These are phyloP conservation scores for Acanthiza pusilla DNA, from an alignment of 2,797 vertebrate species.

Conservation along the genomic window DNA sequence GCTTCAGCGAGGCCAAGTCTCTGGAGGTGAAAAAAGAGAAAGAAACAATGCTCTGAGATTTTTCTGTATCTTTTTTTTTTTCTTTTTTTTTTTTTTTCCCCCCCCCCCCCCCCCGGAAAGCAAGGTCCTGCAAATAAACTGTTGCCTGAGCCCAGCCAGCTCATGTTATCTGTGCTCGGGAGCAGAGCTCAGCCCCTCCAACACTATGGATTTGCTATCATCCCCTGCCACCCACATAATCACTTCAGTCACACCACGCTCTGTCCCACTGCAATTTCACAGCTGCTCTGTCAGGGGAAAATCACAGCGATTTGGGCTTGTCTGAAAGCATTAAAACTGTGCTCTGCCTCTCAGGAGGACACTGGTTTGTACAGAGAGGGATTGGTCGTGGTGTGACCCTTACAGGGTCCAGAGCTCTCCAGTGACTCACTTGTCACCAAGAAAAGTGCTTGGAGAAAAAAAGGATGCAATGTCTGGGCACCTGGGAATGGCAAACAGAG, in stretches of 20 bases:
- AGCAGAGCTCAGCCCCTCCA: not conserved
- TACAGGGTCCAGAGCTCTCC: not conserved
- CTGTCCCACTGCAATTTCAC: constrained; percentile 37
- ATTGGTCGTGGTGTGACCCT: not conserved
- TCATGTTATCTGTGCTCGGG: not conserved
- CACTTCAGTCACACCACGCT: not conserved
- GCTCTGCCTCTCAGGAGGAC: not conserved
- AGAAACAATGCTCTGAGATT: not conserved
- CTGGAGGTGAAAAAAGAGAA: not conserved
- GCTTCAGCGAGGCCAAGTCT: not conserved
- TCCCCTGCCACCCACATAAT: constrained; percentile 2
- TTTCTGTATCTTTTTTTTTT: not conserved
- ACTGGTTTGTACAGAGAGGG: not conserved
- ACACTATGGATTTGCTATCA: not conserved
- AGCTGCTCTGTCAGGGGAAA: not conserved
- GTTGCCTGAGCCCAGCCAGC: not conserved
- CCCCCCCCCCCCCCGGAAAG: too few species aligned
- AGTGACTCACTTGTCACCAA: not conserved
- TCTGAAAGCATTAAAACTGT: not conserved
- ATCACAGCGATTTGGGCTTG: not conserved
- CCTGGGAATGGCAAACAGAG: not conserved
- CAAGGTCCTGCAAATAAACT: not conserved
- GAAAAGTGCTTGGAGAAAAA: not conserved
- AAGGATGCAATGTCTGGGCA: not conserved
- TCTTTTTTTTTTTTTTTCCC: too few species aligned